Conservation (phyloP, 30 jellyfish, hydroid and myxozoan genomes). For the Catostylus mosaicus region DNA sequence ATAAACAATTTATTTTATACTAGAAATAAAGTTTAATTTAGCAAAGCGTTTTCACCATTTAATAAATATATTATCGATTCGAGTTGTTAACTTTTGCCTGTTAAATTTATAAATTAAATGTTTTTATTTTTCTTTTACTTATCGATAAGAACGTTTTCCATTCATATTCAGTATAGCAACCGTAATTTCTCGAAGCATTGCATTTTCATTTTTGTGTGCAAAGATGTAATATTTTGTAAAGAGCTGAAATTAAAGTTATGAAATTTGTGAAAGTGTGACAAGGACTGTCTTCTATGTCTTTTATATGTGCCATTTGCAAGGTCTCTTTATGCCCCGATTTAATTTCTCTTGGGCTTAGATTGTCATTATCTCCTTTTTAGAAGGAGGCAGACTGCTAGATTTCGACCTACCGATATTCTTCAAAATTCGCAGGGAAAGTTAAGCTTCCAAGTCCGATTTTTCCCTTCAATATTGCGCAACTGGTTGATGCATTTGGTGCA, state of each 20-base stretch:
- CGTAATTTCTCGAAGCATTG: not conserved
- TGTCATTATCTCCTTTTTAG: no score
- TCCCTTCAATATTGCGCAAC: no score
- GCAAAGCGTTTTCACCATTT: no score
- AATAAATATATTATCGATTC: not conserved
- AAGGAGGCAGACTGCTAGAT: no score
- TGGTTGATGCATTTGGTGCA: no score
- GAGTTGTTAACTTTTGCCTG: not conserved
- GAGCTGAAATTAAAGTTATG: slow-evolving; percentile 53
- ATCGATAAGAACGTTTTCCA: not conserved
- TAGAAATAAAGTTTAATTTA: no score
- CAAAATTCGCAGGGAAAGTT: no score
- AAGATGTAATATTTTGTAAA: slow-evolving; percentile 60
- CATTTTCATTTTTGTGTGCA: slow-evolving; percentile 21
- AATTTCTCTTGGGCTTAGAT: no score
- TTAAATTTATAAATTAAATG: not conserved
- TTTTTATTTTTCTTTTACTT: not conserved
- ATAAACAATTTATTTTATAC: no score
- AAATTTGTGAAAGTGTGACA: slow-evolving; percentile 4
- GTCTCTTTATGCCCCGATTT: no score
- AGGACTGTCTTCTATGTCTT: not conserved
- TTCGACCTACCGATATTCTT: no score
- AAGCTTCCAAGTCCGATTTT: no score
- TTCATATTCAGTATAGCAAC: not conserved
- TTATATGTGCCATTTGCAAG: not conserved